Evolutionary conservation across 2,888 invertebrate genomes (phyloP).

Genomic region (Melanostoma mellinum): DNA sequence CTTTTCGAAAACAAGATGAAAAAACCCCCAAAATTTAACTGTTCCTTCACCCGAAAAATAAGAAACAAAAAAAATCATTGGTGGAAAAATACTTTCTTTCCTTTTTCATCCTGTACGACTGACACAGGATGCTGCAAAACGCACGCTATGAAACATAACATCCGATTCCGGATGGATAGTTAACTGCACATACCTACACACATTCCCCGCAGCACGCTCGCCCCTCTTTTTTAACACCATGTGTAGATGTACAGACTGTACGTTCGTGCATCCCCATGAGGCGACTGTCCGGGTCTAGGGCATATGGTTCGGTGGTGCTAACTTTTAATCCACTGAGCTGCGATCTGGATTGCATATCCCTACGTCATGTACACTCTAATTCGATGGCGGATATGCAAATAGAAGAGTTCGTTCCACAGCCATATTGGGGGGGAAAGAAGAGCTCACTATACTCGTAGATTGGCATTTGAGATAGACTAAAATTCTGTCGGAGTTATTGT

Average conservation of each 20-base stretch:
- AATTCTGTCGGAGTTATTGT: slow-evolving; percentile 52
- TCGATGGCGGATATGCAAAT: slow-evolving; percentile 71
- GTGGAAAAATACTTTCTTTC: slow-evolving; percentile 7
- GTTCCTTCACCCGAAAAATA: slow-evolving; percentile 12
- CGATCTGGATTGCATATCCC: slow-evolving; percentile 53
- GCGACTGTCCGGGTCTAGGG: neutral
- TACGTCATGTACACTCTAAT: slow-evolving; percentile 60
- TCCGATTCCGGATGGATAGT: slow-evolving; percentile 62
- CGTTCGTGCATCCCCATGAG: slow-evolving; percentile 10
- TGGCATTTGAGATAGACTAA: slow-evolving; percentile 55
- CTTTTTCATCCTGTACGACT: slow-evolving; percentile 44
- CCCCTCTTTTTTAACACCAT: slow-evolving; percentile 3
- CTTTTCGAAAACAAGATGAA: slow-evolving; percentile 12
- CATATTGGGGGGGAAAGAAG: neutral
- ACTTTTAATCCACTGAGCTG: slow-evolving; percentile 64
- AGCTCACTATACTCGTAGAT: slow-evolving; percentile 37
- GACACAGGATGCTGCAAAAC: slow-evolving; percentile 59
- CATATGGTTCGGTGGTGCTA: slow-evolving; percentile 66
- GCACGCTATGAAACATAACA: slow-evolving; percentile 63
- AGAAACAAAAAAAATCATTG: slow-evolving; percentile 12
- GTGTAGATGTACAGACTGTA: neutral
- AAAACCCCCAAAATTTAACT: slow-evolving; percentile 6
- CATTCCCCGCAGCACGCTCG: neutral
- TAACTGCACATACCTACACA: slow-evolving; percentile 15
- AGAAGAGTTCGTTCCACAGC: slow-evolving; percentile 19